A percentile compares a stretch with the other conserved stretches of the same genome.
Conservation (phyloP, 2,797 vertebrate genomes). For the Bradypodion pumilum region DNA sequence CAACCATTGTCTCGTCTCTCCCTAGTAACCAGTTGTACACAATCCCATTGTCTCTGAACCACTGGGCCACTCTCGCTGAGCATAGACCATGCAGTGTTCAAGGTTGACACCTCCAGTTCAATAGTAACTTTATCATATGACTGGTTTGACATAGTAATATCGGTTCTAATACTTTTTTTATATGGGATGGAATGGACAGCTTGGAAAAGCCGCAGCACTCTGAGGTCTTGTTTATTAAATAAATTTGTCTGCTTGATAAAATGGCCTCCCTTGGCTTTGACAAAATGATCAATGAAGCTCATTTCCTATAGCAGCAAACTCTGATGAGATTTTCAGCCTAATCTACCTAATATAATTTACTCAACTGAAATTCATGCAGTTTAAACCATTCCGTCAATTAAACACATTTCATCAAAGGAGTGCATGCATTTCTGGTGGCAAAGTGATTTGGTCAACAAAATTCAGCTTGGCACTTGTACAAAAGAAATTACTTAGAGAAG, state of each 20-base stretch:
- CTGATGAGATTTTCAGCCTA: constrained; percentile 55
- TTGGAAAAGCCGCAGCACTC: constrained; percentile 11
- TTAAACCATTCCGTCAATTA: constrained; percentile 64
- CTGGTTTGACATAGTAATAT: not conserved
- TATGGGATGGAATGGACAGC: not conserved
- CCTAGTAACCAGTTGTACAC: not conserved
- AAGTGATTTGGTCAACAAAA: constrained; percentile 60
- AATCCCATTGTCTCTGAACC: not conserved
- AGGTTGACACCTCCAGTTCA: not conserved
- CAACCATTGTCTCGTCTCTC: not conserved
- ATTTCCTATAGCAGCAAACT: constrained; percentile 55
- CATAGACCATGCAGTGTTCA: not conserved
- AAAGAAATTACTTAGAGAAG: constrained; percentile 46
- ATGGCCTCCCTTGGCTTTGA: constrained; percentile 36
- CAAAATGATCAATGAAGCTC: constrained; percentile 53
- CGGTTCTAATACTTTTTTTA: not conserved
- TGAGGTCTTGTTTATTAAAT: constrained; percentile 48
- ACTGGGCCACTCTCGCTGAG: not conserved
- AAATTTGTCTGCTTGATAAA: constrained; percentile 45
- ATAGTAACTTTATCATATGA: accelerated
- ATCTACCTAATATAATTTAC: constrained; percentile 56
- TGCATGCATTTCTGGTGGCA: constrained; percentile 47
- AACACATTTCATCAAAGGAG: constrained; percentile 48
- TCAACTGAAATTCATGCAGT: constrained; percentile 48
- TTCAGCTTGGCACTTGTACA: constrained; percentile 26